A percentile compares a stretch with the other conserved stretches of the same genome.
Evolutionary conservation across 2,113 vertebrate species (phyloP).

Genomic region (Gavia stellata): DNA sequence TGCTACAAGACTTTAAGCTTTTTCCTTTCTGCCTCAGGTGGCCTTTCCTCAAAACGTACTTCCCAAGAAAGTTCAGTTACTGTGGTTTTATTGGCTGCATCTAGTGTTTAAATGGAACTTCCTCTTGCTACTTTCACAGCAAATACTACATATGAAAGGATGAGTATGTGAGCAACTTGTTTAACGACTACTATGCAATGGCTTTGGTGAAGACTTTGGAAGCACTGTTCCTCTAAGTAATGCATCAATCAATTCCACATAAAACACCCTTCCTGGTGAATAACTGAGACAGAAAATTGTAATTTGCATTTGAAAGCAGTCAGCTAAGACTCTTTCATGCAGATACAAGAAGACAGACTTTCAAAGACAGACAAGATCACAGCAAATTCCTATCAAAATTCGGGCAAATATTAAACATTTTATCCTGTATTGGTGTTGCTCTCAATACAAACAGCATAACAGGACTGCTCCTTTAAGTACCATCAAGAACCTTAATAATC

Average conservation of each 20-base stretch:
- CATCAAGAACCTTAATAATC: not conserved
- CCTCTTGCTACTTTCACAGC: not conserved
- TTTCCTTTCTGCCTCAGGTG: not conserved
- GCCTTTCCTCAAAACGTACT: not conserved
- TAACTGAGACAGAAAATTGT: not conserved
- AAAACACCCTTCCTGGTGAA: not conserved
- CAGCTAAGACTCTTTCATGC: not conserved
- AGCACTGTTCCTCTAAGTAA: not conserved
- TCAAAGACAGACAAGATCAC: not conserved
- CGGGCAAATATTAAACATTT: not conserved
- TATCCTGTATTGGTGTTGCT: not conserved
- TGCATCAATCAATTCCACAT: not conserved
- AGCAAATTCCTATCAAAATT: not conserved
- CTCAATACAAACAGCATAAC: not conserved
- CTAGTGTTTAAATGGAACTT: not conserved
- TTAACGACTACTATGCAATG: not conserved
- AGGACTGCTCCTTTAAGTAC: not conserved
- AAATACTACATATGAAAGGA: not conserved
- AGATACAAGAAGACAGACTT: not conserved
- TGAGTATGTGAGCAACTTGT: not conserved
- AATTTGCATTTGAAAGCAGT: not conserved
- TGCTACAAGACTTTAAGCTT: not conserved
- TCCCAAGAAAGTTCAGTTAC: not conserved
- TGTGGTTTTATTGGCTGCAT: not conserved
- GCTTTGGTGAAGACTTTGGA: not conserved